Evolutionary conservation across 2,888 invertebrate species (phyloP).

Genomic region (Deroplatys truncata): DNA sequence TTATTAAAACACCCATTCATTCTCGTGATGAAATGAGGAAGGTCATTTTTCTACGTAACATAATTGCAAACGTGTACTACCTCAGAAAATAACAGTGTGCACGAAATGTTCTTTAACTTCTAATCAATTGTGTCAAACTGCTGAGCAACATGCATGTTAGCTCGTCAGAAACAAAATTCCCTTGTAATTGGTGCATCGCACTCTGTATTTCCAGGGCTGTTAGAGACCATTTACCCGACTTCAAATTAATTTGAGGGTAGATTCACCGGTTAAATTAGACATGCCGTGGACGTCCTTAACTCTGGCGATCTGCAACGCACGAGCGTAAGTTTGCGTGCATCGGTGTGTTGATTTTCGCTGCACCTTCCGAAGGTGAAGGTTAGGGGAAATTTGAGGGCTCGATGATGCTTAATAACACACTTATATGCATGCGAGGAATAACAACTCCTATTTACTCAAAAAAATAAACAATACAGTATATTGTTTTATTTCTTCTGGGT

Average conservation of each 20-base stretch:
- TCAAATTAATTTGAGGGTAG: background rate
- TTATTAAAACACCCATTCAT: background rate
- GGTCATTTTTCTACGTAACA: background rate
- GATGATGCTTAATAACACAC: background rate
- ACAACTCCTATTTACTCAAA: background rate
- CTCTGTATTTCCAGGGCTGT: background rate
- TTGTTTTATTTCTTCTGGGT: no score
- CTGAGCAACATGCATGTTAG: background rate
- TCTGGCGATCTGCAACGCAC: background rate
- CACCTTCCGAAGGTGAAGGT: background rate
- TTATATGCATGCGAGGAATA: background rate
- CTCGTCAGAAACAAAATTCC: background rate
- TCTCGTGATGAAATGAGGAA: background rate
- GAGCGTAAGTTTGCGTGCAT: background rate
- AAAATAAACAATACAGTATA: background rate
- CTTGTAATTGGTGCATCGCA: background rate
- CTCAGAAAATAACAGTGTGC: background rate
- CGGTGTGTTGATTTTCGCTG: background rate
- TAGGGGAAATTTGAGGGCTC: background rate
- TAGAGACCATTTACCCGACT: background rate
- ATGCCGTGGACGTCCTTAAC: background rate
- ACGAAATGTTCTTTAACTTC: background rate
- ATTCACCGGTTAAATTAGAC: background rate
- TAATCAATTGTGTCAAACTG: background rate
- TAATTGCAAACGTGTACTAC: background rate